Base-by-base conservation (phyloP, 2,888 invertebrate species). In the Ophion costatus region DNA sequence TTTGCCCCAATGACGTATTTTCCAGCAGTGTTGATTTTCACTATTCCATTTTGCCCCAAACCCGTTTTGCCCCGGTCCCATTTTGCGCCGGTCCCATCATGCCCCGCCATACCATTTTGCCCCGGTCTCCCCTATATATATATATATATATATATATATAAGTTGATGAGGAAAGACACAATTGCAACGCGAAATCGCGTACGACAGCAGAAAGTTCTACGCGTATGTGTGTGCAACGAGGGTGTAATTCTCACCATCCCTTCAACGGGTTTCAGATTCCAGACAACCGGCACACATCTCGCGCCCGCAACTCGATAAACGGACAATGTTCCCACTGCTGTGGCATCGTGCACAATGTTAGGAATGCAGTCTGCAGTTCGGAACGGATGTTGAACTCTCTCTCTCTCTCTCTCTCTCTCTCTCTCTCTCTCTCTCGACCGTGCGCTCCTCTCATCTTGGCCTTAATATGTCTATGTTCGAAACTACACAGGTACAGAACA, bases 311-410 rank as follows among this genome's bases (percentile, higher is more conserved):
- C 57, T 56, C 33, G 76, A 67, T 74, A 33, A 74, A 74, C 29
- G 78, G 69, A 78, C 78, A 63, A 78, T 78, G 78, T 78, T 69
- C 78, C 69, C 69, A 45, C 78, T 59, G 61, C 69, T 78, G 61
- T 70, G 61, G 51, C 78, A 69, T 33, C 11, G 59, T 10, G 59
- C 33, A 69, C 61, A 78, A 69, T 61, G 78, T 78, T 69, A 29
- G 78, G 33, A 61, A 59, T 61, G 61, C 24, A 42, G 76, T 42
- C 61, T 74, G 73, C 17, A 61, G 59, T 69, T 66, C 76, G 11
- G 61, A 61, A 69, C 78, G 78, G 69, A 78, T 78, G 78, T 56
- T 69, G n/a, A 61, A 78, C 59, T 78, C 77, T 56, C 57, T 67
- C 59, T 42, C 56, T 66, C 57, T 56, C 24, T 73, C 73, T 61